Evolutionary conservation across 2,113 vertebrate genomes (phyloP).

Genomic region (Cettia cetti): DNA sequence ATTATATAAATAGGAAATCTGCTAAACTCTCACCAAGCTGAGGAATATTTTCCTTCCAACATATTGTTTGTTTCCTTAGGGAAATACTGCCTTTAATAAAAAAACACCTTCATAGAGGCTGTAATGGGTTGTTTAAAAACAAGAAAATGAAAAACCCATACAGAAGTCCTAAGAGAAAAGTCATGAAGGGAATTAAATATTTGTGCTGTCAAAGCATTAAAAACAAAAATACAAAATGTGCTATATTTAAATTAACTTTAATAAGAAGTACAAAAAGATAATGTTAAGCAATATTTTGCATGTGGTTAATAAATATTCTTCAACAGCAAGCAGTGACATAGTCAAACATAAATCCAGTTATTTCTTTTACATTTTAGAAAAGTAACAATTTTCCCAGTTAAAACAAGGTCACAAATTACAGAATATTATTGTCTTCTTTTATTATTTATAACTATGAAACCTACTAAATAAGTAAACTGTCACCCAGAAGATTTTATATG

Average conservation of each 20-base stretch:
- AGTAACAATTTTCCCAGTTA: conserved; percentile 66
- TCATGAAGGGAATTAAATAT: not conserved
- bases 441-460: conserved; percentile 53
- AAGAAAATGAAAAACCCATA: not conserved
- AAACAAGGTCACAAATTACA: conserved; percentile 74
- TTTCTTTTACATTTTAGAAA: conserved; percentile 69
- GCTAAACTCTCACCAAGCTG: not conserved
- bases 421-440: conserved; percentile 56
- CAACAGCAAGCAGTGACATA: conserved; percentile 69
- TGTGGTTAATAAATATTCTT: conserved; percentile 65
- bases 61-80: not conserved
- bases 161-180: not conserved
- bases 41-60: not conserved
- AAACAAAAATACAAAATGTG: conserved; percentile 32
- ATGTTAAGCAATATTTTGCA: conserved; percentile 70
- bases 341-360: conserved; percentile 66
- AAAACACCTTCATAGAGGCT: not conserved
- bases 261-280: conserved; percentile 75
- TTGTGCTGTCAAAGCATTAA: conserved; percentile 14
- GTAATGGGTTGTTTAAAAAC: conserved; percentile 3
- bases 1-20: not conserved
- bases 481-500: conserved; percentile 50
- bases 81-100: conserved; percentile 21
- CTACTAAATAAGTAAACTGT: conserved; percentile 51
- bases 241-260: conserved; percentile 77